Percentiles rank a stretch among this genome's conserved stretches.
Evolutionary conservation across 1,140 invertebrate genomes (phyloP).

Genomic region (Eulimnadia texana): DNA sequence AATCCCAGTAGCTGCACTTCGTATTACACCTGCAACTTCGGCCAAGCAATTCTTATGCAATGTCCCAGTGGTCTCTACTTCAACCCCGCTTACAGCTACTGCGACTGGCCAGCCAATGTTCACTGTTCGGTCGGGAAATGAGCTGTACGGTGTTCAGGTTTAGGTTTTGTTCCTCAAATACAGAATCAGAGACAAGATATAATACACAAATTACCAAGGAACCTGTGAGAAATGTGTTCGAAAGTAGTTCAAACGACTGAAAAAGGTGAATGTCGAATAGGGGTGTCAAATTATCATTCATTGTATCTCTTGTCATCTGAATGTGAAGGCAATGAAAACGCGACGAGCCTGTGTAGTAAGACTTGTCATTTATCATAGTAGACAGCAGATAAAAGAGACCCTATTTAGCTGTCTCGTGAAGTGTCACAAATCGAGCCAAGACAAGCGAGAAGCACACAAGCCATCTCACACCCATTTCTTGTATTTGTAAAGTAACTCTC

Average conservation of each 20-base stretch:
- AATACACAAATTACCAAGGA: too few species aligned
- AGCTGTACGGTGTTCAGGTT: not conserved
- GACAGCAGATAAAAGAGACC: not conserved
- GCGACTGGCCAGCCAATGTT: conserved; percentile 21
- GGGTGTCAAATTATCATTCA: not conserved
- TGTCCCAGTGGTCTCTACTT: conserved; percentile 23
- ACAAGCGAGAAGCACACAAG: too few species aligned
- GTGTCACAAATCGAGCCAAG: too few species aligned
- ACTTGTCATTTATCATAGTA: not conserved
- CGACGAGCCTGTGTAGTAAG: not conserved
- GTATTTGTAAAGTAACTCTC: too few species aligned
- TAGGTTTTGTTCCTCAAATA: too few species aligned
- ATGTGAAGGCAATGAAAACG: not conserved
- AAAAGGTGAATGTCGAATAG: not conserved
- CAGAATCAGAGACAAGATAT: too few species aligned
- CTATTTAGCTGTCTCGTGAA: too few species aligned
- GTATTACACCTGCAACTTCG: conserved; percentile 18
- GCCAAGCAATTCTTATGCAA: conserved; percentile 20
- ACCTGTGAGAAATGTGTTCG: too few species aligned
- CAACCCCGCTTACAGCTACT: conserved; percentile 15
- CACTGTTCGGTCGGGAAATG: not conserved
- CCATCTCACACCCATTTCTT: too few species aligned
- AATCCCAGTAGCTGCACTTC: conserved; percentile 7
- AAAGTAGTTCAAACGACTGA: too few species aligned
- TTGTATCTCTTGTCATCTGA: too few species aligned